These are phyloP conservation scores for Stichopus chloronotus DNA, from an alignment of 35 echinoderm and acorn worm species.

Conservation along the genomic window DNA sequence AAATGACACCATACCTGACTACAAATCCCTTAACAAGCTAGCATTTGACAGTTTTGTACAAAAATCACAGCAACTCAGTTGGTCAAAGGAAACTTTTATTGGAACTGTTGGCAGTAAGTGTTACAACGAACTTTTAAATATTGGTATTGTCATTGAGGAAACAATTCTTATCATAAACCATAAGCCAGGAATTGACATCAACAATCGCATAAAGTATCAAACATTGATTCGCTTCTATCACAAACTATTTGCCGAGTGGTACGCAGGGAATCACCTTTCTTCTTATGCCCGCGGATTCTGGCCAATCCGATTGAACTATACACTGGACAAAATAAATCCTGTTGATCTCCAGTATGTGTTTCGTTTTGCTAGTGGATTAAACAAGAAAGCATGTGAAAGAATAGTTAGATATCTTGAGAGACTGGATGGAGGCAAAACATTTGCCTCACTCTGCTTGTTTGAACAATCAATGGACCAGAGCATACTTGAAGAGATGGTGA, in stretches of 20 bases:
- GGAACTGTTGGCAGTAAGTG: neutral
- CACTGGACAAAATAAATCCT: neutral
- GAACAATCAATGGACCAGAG: neutral
- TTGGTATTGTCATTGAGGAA: neutral
- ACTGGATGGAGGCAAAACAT: neutral
- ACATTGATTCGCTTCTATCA: neutral
- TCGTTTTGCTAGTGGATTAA: neutral
- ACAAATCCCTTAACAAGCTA: neutral
- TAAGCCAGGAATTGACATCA: neutral
- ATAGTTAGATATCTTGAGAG: neutral
- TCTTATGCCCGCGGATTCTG: neutral
- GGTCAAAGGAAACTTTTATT: neutral
- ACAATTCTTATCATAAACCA: neutral
- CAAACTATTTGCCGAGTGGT: neutral
- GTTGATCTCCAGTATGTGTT: constrained; percentile 5
- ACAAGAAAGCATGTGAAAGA: neutral
- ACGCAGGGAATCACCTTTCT: neutral
- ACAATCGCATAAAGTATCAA: neutral
- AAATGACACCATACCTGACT: neutral
- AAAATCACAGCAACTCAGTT: neutral
- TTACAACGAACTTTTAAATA: neutral
- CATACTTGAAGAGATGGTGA: neutral
- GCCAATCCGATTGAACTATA: neutral
- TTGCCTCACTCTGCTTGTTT: neutral
- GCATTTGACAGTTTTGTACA: neutral